Base-by-base conservation (phyloP, 2,888 invertebrate genomes). In the Schizaphis graminum region DNA sequence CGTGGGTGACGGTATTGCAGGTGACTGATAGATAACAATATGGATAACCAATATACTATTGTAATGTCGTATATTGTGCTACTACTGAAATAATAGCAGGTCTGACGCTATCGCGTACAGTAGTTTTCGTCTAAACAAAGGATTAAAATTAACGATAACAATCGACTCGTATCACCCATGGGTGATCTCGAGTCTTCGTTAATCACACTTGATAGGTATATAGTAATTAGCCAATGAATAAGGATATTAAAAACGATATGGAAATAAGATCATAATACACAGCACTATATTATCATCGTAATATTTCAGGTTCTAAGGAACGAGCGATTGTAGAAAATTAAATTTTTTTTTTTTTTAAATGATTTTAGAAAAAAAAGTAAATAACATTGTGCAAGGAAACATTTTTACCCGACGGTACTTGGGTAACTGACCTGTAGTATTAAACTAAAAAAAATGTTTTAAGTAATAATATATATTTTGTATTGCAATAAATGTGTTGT, bases 71-170 rank as follows among this genome's bases (percentile, higher is more conserved):
- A 21, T 21, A 77, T 35, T 77, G 77, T 77, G 21, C 8, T 77
- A 77, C 8, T 8, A 1, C 7, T 77, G 35, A 35, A 77, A 35
- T 77, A 77, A 77, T 16, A 35, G 2, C 7, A 35, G 35, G 21
- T 77, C 21, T 35, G 35, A 41, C 16, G 28, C 26, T 41, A 28
- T 28, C 57, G 28, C 28, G 61, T 4, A 53, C 56, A 89, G 28
- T 86, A 89, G 89, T 89, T 61, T 44, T 89, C 61, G 44, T 61
- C 57, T 16, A 57, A 7, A 89, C 89, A 61, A 61, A 61, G 35
- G 35, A 77, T 77, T 77, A 67, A 21, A 77, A n/a, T 24, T 61
- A 44, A 89, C 10, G 16, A 44, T n/a, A 61, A n/a, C n/a, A 61
- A 89, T n/a, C 47, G 3, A 67, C 44, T 47, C n/a, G 16, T 61